Conservation (phyloP, 2,113 vertebrate species). For the Gasterosteus nipponicus region DNA sequence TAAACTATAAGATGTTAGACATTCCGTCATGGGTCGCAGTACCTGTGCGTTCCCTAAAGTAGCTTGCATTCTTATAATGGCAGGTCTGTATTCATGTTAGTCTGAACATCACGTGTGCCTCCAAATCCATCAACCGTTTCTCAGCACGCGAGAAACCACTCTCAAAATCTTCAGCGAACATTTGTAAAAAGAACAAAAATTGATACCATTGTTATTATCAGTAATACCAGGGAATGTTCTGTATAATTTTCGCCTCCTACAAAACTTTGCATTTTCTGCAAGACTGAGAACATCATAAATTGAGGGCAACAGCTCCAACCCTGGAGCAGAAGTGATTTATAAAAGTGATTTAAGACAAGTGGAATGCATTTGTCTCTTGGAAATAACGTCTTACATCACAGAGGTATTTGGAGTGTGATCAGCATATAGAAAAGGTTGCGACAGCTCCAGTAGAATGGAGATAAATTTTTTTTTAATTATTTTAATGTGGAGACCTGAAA, state of each 20-base stretch:
- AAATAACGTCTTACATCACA: constrained; percentile 9
- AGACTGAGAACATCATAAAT: constrained; percentile 14
- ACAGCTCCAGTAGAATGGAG: not conserved
- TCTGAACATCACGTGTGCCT: constrained; percentile 3
- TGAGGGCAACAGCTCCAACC: constrained; percentile 9
- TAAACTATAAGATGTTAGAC: constrained; percentile 27
- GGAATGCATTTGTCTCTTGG: constrained; percentile 15
- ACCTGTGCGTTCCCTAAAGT: constrained; percentile 4
- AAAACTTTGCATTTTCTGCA: constrained; percentile 5
- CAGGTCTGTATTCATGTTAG: not conserved
- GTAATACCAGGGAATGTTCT: constrained; percentile 19
- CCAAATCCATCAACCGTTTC: constrained; percentile 1
- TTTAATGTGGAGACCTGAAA: constrained; percentile 8
- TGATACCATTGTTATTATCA: constrained; percentile 23
- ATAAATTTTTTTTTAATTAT: not conserved
- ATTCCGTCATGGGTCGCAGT: not conserved
- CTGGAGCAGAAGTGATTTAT: constrained; percentile 40
- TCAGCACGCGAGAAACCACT: not conserved
- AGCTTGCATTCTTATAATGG: constrained; percentile 13
- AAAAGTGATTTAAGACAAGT: constrained; percentile 35
- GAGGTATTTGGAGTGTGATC: constrained; percentile 8
- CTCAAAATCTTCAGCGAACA: constrained; percentile 13
- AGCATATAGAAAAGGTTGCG: constrained; percentile 4
- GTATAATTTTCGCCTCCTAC: constrained; percentile 29
- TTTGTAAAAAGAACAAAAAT: constrained; percentile 31